Evolutionary conservation across 2,113 vertebrate species (phyloP), one percentile per base, ranked within the genome.

Genomic region (Triplophysa siluroides): DNA sequence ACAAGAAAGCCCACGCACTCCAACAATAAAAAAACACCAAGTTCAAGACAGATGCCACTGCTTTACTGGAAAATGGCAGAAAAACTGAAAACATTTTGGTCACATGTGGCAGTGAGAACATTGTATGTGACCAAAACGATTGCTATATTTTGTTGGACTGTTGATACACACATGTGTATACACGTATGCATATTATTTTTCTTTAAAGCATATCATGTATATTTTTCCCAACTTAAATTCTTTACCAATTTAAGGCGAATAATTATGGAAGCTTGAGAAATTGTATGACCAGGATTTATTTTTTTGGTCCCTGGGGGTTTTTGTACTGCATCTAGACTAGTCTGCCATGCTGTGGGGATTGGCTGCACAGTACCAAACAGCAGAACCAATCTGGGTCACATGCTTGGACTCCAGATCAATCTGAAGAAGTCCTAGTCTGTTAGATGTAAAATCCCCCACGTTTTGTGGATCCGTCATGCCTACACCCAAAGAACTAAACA

Each of bases 321-420:
- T 83, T 82, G 79, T 82, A 76, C 62, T 64, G 83, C 74, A 41
- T 26, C 56, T 26, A 72, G 56, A 67, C 60, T 68, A 12, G 38
- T 64, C 63, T 83, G 26, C 21, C 1, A 41, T 73, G 43, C 81
- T 77, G 85, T 83, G 81, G 74, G 56, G 12, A 63, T 83, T 85
- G 61, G 83, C 83, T 56, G 83, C 71, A 70, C 85, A 86, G 63
- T 74, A 86, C 71, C 83, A 86, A 23, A 86, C 83, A 24, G 68
- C 72, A n/a, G 63, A 76, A 43, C 45, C 70, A 12, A 43, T 19
- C 12, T 41, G n/a, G 14, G 63, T 52, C 63, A 81, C 61, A 10
- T 45, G 11, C 6, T 64, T 45, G 19, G 67, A 86, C 67, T 79
- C 52, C 33, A 83, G 70, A 0, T 69, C 19, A n/a, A 64, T 82